Base-by-base conservation (phyloP, 2,113 vertebrate genomes). In the Camelus dromedarius region DNA sequence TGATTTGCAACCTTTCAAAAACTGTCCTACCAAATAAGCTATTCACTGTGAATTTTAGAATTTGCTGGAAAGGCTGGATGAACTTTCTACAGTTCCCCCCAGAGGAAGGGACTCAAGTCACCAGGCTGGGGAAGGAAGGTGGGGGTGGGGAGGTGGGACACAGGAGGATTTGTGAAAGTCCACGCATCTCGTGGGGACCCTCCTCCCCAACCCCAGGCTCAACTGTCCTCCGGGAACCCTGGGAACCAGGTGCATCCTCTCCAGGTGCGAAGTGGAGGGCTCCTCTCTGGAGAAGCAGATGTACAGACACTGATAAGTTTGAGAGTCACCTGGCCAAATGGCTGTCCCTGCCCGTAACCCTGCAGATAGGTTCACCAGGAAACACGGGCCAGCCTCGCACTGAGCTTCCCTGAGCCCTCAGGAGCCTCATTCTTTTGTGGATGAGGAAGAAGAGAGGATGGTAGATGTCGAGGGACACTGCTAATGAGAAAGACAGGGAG, bases 11-110 rank as follows among this genome's bases (percentile, higher is more conserved):
- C 6, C 52, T 76, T 73, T 76, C 16, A n/a, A 91, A 72, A 64
- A 50, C 22, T 26, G 46, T 56, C 24, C 54, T 30, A n/a, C 46
- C 14, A 30, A 72, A 14, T 70, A 72, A 72, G 56, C 54, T 79
- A 84, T 58, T 84, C 22, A 26, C 18, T 89, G 50, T 66, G 54
- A 62, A 80, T 62, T 84, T 93, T 38, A 73, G 38, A 89, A 79
- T 85, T 91, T 93, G 22, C 64, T 89, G 38, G 86, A 58, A 46
- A 83, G 50, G 42, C 16, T 66, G 77, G 24, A 26, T 42, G 76
- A 80, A 24, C 15, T 75, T 69, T 70, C 82, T 60, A 54, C 87
- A 60, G 20, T 83, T 93, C 32, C 48, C 10, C 48, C 50, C 66
- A 80, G 83, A 58, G 22, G 4, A 24, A 82, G 8, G 56, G 18